Percentiles rank a stretch among this genome's conserved stretches.
These are phyloP conservation scores for Carpatolechia fugitivella DNA, from an alignment of 2,888 invertebrate genomes.

Conservation along the genomic window DNA sequence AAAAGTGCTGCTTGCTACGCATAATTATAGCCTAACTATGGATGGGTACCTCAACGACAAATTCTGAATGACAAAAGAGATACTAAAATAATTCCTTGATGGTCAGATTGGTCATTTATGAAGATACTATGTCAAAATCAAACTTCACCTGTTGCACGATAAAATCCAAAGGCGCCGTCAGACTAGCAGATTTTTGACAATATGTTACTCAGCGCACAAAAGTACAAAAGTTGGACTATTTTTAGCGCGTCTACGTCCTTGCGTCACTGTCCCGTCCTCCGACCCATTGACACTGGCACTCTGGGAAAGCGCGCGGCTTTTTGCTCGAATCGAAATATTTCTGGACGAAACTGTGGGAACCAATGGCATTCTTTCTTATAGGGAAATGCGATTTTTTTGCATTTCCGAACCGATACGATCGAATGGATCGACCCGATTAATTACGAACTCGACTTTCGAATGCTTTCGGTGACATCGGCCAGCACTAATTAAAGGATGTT, in stretches of 20 bases:
- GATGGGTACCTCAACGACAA: too few relatives aligned
- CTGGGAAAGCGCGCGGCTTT: conserved; percentile 70
- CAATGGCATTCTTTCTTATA: conserved; percentile 63
- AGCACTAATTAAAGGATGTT: conserved; percentile 51
- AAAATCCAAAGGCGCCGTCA: too few relatives aligned
- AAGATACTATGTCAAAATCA: too few relatives aligned
- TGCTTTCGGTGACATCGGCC: conserved; percentile 50
- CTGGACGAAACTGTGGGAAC: conserved; percentile 71
- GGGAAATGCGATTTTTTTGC: conserved; percentile 66
- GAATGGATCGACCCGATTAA: conserved; percentile 67
- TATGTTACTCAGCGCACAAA: conserved; percentile 32
- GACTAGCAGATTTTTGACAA: too few relatives aligned
- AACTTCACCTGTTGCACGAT: too few relatives aligned
- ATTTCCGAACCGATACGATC: conserved; percentile 63
- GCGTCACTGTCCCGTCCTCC: conserved; percentile 36
- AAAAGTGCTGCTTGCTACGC: too few relatives aligned
- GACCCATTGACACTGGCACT: conserved; percentile 51
- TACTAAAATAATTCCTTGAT: too few relatives aligned
- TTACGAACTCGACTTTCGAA: conserved; percentile 51
- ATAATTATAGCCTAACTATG: too few relatives aligned
- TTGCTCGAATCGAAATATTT: conserved; percentile 65
- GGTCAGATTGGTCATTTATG: too few relatives aligned
- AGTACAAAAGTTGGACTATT: conserved; percentile 21
- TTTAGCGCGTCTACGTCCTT: conserved; percentile 29
- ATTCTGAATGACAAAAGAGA: too few relatives aligned